Evolutionary conservation across 2,113 vertebrate genomes (phyloP), one percentile per base, ranked within the genome.

Genomic region (Progne subis): DNA sequence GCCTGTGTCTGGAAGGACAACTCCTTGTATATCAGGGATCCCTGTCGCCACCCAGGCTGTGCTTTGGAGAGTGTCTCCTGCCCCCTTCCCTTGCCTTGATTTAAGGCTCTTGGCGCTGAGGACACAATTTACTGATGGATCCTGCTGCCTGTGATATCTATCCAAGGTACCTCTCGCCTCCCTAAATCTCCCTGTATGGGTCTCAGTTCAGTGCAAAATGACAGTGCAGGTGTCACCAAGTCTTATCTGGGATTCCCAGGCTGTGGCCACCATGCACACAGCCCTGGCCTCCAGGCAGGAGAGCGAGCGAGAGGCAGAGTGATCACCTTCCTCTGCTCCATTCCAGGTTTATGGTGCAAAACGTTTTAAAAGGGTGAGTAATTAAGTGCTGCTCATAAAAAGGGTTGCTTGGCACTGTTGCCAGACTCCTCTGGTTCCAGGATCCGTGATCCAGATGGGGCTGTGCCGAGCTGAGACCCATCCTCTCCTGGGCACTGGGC

Each of bases 301-400:
- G 26, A 41, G 52, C 6, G 5, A 79, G 23, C 3, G 9, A 37
- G 37, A 37, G 5, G 31, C 60, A 72, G 61, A 55, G 64, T 65
- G 67, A 94, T 92, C 23, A 6, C 81, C 52, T 64, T 87, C 80
- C 69, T 71, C 67, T 2, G 9, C 64, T 89, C 81, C 63, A 37
- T 92, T 59, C 47, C 52, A 31, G 78, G 67, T 95, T 95, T 96
- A 91, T 80, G 93, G 69, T 60, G 96, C 94, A 93, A 94, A 95
- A 89, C 67, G 7, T 90, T 92, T 93, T 82, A 71, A 96, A 94
- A 91, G 78, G 69, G 70, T 7, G 39, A 89, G 71, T 96, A 88
- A 95, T 92, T 89, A 94, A 96, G 79, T 71, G 60, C 83, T 65
- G 72, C 65, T 92, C 64, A 6, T 91, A 68, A 94, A 92, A 89